phyloP scores from a whole-genome alignment of 2,888 invertebrate species.

The Branchinecta sandiegonensis region DNA sequence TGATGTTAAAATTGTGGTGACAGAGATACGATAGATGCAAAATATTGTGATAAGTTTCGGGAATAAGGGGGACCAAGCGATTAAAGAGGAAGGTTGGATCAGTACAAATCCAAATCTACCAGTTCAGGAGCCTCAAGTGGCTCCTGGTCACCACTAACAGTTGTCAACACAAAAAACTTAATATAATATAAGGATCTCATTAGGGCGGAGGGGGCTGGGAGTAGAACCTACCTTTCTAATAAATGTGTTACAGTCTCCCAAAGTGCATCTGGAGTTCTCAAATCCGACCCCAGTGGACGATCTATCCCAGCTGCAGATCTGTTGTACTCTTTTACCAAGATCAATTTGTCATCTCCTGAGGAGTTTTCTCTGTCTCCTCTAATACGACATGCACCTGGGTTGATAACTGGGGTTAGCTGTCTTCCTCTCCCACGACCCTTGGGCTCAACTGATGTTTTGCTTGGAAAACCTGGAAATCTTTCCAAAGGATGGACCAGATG shows the following conservation, averaged over 20 bases:
- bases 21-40: no score
- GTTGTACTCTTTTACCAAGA: constrained; percentile 6
- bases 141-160: no score
- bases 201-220: no score
- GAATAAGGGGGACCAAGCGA: no score
- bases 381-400: constrained; percentile 1
- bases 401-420: not conserved
- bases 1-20: no score
- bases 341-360: not conserved
- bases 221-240: not conserved
- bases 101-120: no score
- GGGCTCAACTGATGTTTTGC: not conserved
- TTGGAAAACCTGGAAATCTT: not conserved
- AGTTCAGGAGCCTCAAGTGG: no score
- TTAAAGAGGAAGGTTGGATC: no score
- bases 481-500: constrained; percentile 1
- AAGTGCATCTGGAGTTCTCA: not conserved
- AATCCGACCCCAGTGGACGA: not conserved
- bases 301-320: constrained; percentile 2
- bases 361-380: not conserved
- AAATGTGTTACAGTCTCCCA: not conserved
- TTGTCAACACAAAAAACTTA: no score
- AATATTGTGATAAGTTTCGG: no score
- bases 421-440: not conserved
- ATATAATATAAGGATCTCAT: no score